A percentile compares a stretch with the other conserved stretches of the same genome.
Evolutionary conservation across 2,797 vertebrate species (phyloP).

Genomic region (Nothura maculosa): DNA sequence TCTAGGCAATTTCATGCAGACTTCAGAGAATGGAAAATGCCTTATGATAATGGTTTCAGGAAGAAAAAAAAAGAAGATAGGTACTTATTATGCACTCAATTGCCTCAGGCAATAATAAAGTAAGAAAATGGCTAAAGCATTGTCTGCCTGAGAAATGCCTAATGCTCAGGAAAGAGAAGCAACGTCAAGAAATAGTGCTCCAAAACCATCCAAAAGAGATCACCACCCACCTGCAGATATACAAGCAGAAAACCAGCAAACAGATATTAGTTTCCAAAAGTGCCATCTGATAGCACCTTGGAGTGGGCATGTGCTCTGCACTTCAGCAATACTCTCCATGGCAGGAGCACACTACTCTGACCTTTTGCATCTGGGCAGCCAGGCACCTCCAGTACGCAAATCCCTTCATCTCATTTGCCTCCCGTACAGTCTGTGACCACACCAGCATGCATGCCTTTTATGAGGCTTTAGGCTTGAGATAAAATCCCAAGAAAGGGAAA

Average conservation of each 20-base stretch:
- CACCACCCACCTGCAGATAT: neutral
- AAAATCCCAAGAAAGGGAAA: neutral
- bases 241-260: neutral
- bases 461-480: neutral
- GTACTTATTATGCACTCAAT: neutral
- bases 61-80: too few relatives aligned
- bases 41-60: neutral
- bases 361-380: neutral
- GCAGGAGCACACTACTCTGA: neutral
- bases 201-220: neutral
- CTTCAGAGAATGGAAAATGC: neutral
- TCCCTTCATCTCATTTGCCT: neutral
- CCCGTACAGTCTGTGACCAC: neutral
- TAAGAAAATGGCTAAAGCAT: neutral
- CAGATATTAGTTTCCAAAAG: neutral
- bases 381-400: neutral
- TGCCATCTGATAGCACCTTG: neutral
- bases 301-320: neutral
- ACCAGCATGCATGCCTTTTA: neutral
- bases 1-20: neutral
- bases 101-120: neutral
- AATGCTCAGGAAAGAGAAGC: neutral
- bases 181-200: neutral
- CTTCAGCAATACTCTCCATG: neutral
- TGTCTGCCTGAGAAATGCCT: neutral